A percentile compares a stretch with the other conserved stretches of the same genome.
Conservation (phyloP, 2,113 vertebrate genomes). For the Rynchops niger region DNA sequence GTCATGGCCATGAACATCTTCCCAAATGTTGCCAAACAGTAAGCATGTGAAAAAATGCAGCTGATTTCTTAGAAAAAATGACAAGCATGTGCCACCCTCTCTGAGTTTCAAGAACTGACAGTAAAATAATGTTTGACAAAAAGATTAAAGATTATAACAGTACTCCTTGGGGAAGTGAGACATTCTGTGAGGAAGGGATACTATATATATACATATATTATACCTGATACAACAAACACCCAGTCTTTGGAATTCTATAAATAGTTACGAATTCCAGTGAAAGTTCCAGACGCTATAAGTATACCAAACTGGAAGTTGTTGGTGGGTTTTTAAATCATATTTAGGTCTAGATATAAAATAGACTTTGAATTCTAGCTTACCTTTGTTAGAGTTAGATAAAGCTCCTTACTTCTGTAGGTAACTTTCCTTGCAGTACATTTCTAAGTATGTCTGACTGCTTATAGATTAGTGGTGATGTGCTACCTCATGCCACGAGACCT, state of each 20-base stretch:
- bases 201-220: background rate
- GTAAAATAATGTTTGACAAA: background rate
- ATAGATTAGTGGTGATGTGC: background rate
- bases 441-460: background rate
- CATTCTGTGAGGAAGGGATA: background rate
- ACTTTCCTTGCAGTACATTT: background rate
- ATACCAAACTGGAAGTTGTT: background rate
- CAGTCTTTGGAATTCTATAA: background rate
- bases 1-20: background rate
- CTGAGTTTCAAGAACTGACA: background rate
- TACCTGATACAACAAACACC: accelerated
- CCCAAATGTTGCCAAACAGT: background rate
- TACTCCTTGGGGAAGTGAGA: background rate
- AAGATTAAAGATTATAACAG: background rate
- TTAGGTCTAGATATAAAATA: background rate
- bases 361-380: background rate
- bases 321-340: background rate
- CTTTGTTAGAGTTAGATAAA: background rate
- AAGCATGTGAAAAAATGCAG: background rate
- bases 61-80: background rate
- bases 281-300: background rate
- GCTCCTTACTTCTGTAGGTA: background rate
- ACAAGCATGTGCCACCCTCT: accelerated
- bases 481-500: background rate
- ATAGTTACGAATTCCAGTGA: background rate